A percentile compares a stretch with the other conserved stretches of the same genome.
These are phyloP conservation scores for Piprites chloris DNA, from an alignment of 2,113 vertebrate species.

Conservation along the genomic window DNA sequence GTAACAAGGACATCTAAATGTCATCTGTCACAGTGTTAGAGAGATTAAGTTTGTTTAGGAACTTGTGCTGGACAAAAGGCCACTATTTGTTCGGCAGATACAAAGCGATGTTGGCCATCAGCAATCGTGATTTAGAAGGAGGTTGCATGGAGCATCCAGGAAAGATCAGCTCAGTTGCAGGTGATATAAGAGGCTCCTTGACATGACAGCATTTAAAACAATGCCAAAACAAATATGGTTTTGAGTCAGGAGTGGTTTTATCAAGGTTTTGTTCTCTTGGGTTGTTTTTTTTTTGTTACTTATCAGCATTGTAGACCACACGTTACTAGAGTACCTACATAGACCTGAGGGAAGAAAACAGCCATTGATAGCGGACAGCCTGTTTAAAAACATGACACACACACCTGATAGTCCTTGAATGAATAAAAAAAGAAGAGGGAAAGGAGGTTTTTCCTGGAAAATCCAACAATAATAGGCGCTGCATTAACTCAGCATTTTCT, in stretches of 20 bases:
- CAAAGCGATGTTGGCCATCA: conserved; percentile 80
- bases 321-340: neutral
- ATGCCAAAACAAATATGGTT: conserved; percentile 60
- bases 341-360: conserved; percentile 65
- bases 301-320: neutral
- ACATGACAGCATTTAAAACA: conserved; percentile 55
- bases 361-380: conserved; percentile 45
- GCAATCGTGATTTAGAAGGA: conserved; percentile 78
- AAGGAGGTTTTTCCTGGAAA: conserved; percentile 73
- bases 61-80: conserved; percentile 85
- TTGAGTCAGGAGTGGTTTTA: conserved; percentile 39
- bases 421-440: conserved; percentile 62
- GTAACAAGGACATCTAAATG: conserved; percentile 87
- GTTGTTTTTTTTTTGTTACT: neutral
- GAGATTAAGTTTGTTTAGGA: conserved; percentile 92
- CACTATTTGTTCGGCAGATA: conserved; percentile 83
- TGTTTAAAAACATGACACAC: conserved; percentile 73
- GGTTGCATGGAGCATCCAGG: conserved; percentile 65
- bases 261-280: neutral
- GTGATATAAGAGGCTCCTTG: conserved; percentile 77
- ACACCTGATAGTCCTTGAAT: conserved; percentile 82
- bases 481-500: conserved; percentile 79
- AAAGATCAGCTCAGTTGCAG: conserved; percentile 83
- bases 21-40: conserved; percentile 88
- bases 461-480: conserved; percentile 74